A percentile compares a stretch with the other conserved stretches of the same genome.
Evolutionary conservation across 2,797 vertebrate genomes (phyloP).

Genomic region (Argyrosomus regius): DNA sequence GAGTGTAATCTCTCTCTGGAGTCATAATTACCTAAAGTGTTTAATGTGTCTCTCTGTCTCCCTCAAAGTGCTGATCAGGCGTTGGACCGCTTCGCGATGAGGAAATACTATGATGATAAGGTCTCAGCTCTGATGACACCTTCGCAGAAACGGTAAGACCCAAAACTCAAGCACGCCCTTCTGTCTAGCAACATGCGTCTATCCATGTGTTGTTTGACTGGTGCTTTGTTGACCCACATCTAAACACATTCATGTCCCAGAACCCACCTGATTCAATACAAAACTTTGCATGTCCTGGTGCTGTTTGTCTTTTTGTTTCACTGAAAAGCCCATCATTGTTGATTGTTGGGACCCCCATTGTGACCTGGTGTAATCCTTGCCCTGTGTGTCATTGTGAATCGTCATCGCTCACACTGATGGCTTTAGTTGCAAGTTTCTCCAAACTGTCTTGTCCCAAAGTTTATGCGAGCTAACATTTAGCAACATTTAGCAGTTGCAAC

Average conservation of each 20-base stretch:
- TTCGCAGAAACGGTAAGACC: conserved; percentile 94
- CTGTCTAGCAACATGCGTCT: conserved; percentile 25
- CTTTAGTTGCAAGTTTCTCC: conserved; percentile 5
- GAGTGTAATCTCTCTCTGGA: conserved; percentile 62
- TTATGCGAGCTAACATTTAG: conserved; percentile 6
- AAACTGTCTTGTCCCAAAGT: background rate
- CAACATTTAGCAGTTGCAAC: background rate
- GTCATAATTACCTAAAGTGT: conserved; percentile 74
- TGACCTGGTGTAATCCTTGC: conserved; percentile 57
- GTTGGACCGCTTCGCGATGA: conserved; percentile 97
- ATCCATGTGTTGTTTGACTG: conserved; percentile 17
- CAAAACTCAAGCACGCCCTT: conserved; percentile 58
- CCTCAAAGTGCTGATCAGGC: conserved; percentile 94
- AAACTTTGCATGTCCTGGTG: conserved; percentile 18
- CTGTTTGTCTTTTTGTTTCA: conserved; percentile 46
- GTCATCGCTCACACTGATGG: conserved; percentile 30
- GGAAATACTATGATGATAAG: conserved; percentile 98
- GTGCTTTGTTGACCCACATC: conserved; percentile 19
- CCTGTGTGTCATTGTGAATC: conserved; percentile 47
- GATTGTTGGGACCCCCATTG: conserved; percentile 37
- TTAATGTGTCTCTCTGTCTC: conserved; percentile 68
- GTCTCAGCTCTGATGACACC: conserved; percentile 95
- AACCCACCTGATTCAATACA: conserved; percentile 46
- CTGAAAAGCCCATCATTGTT: conserved; percentile 36
- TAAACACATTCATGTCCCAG: conserved; percentile 45